Evolutionary conservation across 2,888 invertebrate genomes (phyloP).

Genomic region (Polydrusus cervinus): DNA sequence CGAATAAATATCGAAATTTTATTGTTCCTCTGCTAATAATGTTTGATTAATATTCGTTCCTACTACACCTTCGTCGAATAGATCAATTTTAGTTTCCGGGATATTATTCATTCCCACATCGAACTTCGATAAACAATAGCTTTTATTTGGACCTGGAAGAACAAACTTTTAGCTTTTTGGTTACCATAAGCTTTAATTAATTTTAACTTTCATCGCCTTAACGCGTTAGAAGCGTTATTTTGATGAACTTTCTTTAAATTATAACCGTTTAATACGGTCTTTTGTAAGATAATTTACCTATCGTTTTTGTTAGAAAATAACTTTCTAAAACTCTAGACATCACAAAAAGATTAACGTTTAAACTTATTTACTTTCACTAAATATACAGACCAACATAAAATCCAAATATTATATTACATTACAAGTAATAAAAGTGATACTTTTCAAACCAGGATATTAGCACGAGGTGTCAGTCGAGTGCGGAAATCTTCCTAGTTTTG

Average conservation of each 20-base stretch:
- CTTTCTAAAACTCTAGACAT: constrained; percentile 21
- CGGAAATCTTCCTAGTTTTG: too few species aligned
- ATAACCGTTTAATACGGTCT: not conserved
- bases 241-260: constrained; percentile 20
- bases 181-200: constrained; percentile 36
- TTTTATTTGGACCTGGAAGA: constrained; percentile 32
- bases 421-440: too few species aligned
- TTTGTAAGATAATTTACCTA: constrained; percentile 30
- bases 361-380: too few species aligned
- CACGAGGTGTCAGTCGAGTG: too few species aligned
- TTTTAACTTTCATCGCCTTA: constrained; percentile 34
- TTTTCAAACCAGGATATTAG: too few species aligned
- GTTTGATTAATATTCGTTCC: constrained; percentile 49
- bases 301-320: constrained; percentile 23
- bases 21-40: constrained; percentile 54
- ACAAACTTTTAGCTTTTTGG: constrained; percentile 48
- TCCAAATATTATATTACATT: too few species aligned
- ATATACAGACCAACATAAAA: too few species aligned
- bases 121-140: constrained; percentile 42
- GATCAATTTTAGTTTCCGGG: constrained; percentile 48
- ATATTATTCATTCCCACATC: constrained; percentile 48
- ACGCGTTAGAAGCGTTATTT: constrained; percentile 19
- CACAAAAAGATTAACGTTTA: too few species aligned
- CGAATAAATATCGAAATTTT: constrained; percentile 52
- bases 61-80: constrained; percentile 46